Evolutionary conservation across 2,888 invertebrate genomes (phyloP).

Genomic region (Tubulanus polymorphus): DNA sequence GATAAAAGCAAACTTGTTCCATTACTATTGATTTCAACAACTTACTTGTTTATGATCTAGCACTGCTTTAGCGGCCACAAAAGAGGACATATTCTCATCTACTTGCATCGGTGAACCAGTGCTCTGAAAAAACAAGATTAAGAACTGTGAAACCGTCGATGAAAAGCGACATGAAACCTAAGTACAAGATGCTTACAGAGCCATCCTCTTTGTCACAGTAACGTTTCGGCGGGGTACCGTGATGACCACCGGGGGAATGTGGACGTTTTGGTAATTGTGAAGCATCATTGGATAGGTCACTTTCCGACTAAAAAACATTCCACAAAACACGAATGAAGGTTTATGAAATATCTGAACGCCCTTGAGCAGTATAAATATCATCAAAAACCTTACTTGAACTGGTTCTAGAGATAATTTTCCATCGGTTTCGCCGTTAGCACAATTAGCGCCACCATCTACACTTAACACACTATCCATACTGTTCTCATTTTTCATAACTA

Average conservation of each 20-base stretch:
- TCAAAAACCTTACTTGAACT: not conserved
- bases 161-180: too few species aligned
- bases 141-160: too few species aligned
- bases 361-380: too few species aligned
- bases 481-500: not conserved
- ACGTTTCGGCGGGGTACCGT: not conserved
- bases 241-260: slow-evolving; percentile 2
- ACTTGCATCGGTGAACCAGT: slow-evolving; percentile 32
- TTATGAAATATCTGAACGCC: not conserved
- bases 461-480: slow-evolving; percentile 1
- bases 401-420: not conserved
- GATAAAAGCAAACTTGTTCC: too few species aligned
- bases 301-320: not conserved
- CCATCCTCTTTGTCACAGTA: not conserved
- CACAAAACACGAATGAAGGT: not conserved
- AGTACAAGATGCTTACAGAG: too few species aligned
- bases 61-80: slow-evolving; percentile 18
- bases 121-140: slow-evolving; percentile 16
- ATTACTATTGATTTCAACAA: slow-evolving; percentile 2
- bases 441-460: not conserved
- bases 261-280: not conserved
- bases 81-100: slow-evolving; percentile 32
- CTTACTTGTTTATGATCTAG: slow-evolving; percentile 23
- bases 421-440: not conserved
- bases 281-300: not conserved